Evolutionary conservation across 2,888 invertebrate species (phyloP), one percentile per base, ranked within the genome.

Genomic region (Aromia moschata): DNA sequence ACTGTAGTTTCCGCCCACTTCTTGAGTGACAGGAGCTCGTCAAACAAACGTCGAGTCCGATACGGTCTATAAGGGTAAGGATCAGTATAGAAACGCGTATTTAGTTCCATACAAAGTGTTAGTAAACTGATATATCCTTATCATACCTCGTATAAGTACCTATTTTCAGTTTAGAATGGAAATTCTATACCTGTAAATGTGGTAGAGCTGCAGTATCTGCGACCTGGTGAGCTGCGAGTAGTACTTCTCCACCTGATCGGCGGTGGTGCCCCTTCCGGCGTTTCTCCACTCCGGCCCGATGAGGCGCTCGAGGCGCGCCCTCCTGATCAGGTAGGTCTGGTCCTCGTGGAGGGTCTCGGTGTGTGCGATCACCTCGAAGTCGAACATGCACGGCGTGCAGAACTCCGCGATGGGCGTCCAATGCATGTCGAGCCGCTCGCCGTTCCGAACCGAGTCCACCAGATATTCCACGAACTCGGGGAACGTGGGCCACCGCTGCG

Each of bases 231-330:
- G 83, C 73, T 92, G 87, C 7, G 90, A 88, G 80, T 91, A 95
- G 69, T 91, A 90, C 66, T 87, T 87, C 74, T 86, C 86, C 62
- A 91, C 85, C 71, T 91, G 87, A 68, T 90, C 87, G 54, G 88
- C 84, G 0, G 92, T 91, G 70, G 89, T 89, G 56, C 87, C 85
- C 72, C 89, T 89, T 25, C 91, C 91, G 63, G 90, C 88, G 81
- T 93, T 93, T 66, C 87, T 87, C 92, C 93, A 93, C 74, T 92
- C 91, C 0, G 93, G 92, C 74, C 90, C 89, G 58, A 93, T 89
- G 56, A 91, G 83, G 68, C 89, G 88, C 70, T 90, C 87, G 44
- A 93, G 84, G 20, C 87, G 87, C 41, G 91, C 89, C 79, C 88
- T 85, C 77, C 90, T 89, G 72, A 93, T 93, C 70, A 93, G 83